phyloP scores from a whole-genome alignment of 53 echinoderm and acorn worm species.

The Holothuria leucospilota region DNA sequence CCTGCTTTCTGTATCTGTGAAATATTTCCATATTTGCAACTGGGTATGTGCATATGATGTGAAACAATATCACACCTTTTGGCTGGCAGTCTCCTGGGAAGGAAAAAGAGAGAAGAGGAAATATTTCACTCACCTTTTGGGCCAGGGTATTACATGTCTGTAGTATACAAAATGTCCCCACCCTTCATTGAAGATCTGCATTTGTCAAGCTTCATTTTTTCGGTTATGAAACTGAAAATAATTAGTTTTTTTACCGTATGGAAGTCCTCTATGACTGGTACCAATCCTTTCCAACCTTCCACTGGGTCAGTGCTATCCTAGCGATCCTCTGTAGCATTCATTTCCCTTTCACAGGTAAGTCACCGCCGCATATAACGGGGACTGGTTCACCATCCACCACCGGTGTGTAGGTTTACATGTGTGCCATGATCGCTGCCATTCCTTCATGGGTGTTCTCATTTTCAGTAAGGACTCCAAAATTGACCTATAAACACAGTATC shows the following conservation, averaged over 20 bases:
- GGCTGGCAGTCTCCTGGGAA: no score
- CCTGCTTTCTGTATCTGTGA: no score
- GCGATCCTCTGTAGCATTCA: slow-evolving; percentile 45
- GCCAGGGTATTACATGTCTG: no score
- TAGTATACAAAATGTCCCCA: no score
- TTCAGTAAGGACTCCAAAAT: slow-evolving; percentile 41
- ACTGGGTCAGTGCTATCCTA: slow-evolving; percentile 38
- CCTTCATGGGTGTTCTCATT: slow-evolving; percentile 66
- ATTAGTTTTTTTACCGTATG: slow-evolving; percentile 38
- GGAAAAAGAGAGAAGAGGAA: no score
- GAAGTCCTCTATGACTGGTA: slow-evolving; percentile 60
- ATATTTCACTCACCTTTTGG: no score
- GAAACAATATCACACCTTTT: no score
- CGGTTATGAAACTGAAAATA: neutral
- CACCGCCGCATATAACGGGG: slow-evolving; percentile 50
- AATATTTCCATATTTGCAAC: no score
- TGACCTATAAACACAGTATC: slow-evolving; percentile 26
- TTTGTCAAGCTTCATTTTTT: no score
- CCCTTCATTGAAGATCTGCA: no score
- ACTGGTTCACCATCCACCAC: neutral
- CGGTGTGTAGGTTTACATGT: slow-evolving; percentile 50
- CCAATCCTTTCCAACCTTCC: slow-evolving; percentile 29
- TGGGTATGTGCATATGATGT: no score
- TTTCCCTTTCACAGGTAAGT: slow-evolving; percentile 49
- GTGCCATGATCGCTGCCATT: slow-evolving; percentile 39